Conservation (phyloP, 1,140 invertebrate genomes). For the Drosophila tristis region DNA sequence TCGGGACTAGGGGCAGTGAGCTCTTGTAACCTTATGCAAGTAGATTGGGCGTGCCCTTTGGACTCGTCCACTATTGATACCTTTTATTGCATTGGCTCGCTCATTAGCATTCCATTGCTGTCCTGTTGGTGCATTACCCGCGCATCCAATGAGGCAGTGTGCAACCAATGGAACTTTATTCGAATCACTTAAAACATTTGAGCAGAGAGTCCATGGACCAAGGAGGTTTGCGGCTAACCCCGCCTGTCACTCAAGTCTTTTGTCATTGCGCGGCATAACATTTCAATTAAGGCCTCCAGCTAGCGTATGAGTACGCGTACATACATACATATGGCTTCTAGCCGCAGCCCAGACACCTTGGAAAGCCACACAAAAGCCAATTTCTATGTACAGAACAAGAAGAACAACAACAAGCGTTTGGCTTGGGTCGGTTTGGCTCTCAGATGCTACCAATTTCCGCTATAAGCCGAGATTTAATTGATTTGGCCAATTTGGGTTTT, state of each 20-base stretch:
- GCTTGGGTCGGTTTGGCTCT: conserved; percentile 29
- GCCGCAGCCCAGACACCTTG: conserved; percentile 23
- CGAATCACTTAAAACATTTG: too few relatives aligned
- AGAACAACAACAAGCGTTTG: not conserved
- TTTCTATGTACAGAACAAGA: too few relatives aligned
- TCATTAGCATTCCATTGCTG: too few relatives aligned
- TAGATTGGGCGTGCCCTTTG: too few relatives aligned
- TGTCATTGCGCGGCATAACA: conserved; percentile 56
- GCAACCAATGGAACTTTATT: not conserved
- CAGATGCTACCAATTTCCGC: conserved; percentile 49
- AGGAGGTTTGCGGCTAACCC: conserved; percentile 33
- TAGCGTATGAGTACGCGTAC: not conserved
- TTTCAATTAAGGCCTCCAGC: conserved; percentile 61
- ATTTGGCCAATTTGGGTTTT: conserved; percentile 54
- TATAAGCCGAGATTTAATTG: conserved; percentile 53
- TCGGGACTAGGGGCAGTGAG: too few relatives aligned
- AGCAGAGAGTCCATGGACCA: conserved; percentile 18
- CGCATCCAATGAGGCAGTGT: not conserved
- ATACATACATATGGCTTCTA: conserved; percentile 48
- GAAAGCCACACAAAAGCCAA: conserved; percentile 29
- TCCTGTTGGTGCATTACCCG: conserved; percentile 2
- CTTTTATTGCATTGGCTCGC: too few relatives aligned
- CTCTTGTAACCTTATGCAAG: too few relatives aligned
- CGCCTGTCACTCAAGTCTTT: conserved; percentile 60
- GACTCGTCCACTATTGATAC: too few relatives aligned